Evolutionary conservation across 2,113 vertebrate genomes (phyloP), one percentile per base, ranked within the genome.

Genomic region (Delphinapterus leucas): DNA sequence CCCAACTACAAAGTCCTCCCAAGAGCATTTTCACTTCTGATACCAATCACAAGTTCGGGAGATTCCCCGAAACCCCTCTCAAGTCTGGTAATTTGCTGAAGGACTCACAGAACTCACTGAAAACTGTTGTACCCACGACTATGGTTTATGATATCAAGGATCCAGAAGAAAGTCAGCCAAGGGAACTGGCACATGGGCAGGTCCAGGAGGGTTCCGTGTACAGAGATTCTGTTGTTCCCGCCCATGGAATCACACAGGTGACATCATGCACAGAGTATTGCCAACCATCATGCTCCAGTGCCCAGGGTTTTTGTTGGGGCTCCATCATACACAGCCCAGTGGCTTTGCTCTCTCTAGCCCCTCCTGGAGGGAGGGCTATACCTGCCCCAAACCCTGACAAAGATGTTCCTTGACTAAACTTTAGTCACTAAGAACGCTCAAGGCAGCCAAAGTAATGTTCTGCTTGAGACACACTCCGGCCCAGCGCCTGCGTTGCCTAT

Each of bases 241-340:
- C 74, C 63, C 6, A 3, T 1, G 44, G 31, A 63, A 6, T 65
- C 44, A 13, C 18, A 6, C 11, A 1, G 12, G 44, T 38, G 44
- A 23, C 13, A 6, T 31, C n/a, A 55, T 1, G 33, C 65, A 38
- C 4, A 1, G 65, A 28, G 65, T 10, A 9, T 0, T 55, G 47
- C 47, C 33, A 13, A 2, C 14, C 1, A 0, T 25, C 1, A 14
- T 8, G 33, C 33, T 36, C 44, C 6, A 0, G 58, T 2, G 33
- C 53, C 60, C 31, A 53, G 73, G n/a, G 23, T 5, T 60, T 79
- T 18, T 14, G 17, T 2, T 53, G 41, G 4, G 6, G 58, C 23
- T 6, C 23, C 38, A 36, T 49, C 74, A 79, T 61, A 31, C 10
- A 53, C 5, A 14, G 23, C 31, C 31, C 17, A 0, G 20, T 7